A percentile compares a stretch with the other conserved stretches of the same genome.
These are phyloP conservation scores for Tinea pellionella DNA, from an alignment of 2,888 invertebrate genomes.

Conservation along the genomic window DNA sequence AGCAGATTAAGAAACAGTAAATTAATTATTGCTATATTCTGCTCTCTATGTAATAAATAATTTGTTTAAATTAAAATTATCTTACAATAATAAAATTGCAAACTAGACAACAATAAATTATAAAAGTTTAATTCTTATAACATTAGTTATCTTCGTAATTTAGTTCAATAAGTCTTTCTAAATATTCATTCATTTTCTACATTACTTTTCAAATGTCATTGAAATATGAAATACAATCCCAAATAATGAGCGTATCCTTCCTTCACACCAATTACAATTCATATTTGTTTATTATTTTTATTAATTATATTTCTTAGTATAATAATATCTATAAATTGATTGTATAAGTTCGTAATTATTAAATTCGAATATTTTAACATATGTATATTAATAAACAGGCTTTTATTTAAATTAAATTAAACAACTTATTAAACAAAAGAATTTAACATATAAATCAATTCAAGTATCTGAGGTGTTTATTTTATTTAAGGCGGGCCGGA, in stretches of 20 bases:
- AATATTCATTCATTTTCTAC: slow-evolving; percentile 68
- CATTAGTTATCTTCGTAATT: slow-evolving; percentile 66
- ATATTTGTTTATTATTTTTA: slow-evolving; percentile 67
- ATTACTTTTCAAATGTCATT: slow-evolving; percentile 63
- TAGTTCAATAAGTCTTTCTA: slow-evolving; percentile 70
- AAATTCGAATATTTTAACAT: slow-evolving; percentile 72
- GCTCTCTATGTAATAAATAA: background rate
- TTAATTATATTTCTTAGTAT: slow-evolving; percentile 71
- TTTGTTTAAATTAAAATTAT: slow-evolving; percentile 6
- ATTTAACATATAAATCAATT: slow-evolving; percentile 40
- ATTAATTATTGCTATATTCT: slow-evolving; percentile 5
- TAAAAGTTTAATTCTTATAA: slow-evolving; percentile 58
- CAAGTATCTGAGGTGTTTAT: slow-evolving; percentile 23
- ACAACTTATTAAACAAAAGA: slow-evolving; percentile 46
- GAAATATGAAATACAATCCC: slow-evolving; percentile 67
- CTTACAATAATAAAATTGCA: slow-evolving; percentile 23
- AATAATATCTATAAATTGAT: slow-evolving; percentile 71
- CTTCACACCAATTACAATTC: slow-evolving; percentile 58
- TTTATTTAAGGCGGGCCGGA: background rate
- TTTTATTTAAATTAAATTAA: slow-evolving; percentile 64
- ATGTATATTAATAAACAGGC: slow-evolving; percentile 69
- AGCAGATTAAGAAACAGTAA: background rate
- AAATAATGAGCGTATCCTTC: slow-evolving; percentile 56
- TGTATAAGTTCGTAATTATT: slow-evolving; percentile 71
- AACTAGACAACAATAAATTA: slow-evolving; percentile 39